Percentiles rank a stretch among this genome's conserved stretches.
These are phyloP conservation scores for Oncopodura yosiiana DNA, from an alignment of 1,140 invertebrate species.

Conservation along the genomic window DNA sequence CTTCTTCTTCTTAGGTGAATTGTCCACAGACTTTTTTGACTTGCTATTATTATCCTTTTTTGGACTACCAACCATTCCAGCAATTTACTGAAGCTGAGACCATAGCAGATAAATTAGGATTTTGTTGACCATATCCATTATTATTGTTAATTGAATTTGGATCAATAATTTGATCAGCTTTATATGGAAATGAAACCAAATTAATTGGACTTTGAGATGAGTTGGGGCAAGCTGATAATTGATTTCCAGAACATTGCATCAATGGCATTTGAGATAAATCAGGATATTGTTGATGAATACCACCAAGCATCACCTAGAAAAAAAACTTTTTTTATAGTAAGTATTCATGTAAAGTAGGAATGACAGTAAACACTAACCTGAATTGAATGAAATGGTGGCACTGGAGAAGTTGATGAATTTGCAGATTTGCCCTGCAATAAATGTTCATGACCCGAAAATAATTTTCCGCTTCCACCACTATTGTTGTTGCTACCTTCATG, in stretches of 20 bases:
- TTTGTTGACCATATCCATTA: slow-evolving; percentile 9
- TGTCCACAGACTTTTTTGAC: slow-evolving; percentile 68
- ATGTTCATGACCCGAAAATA: slow-evolving; percentile 1
- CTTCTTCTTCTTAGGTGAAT: slow-evolving; percentile 86
- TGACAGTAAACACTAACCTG: slow-evolving; percentile 21
- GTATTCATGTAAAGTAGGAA: no score
- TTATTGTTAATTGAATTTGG: not conserved
- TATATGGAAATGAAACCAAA: slow-evolving; percentile 26
- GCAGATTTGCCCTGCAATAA: slow-evolving; percentile 1
- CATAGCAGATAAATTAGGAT: no score
- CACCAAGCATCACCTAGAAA: slow-evolving; percentile 31
- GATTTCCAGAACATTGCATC: slow-evolving; percentile 4
- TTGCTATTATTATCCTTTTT: slow-evolving; percentile 36
- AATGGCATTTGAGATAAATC: slow-evolving; percentile 28
- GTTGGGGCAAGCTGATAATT: slow-evolving; percentile 21
- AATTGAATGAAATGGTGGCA: slow-evolving; percentile 31
- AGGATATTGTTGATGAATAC: slow-evolving; percentile 27
- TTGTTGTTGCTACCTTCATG: slow-evolving; percentile 25
- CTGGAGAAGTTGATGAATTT: slow-evolving; percentile 1
- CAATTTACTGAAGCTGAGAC: not conserved
- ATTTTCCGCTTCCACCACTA: no score
- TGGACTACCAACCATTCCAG: not conserved
- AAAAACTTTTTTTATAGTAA: not conserved
- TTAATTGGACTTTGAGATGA: slow-evolving; percentile 28
- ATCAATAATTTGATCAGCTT: slow-evolving; percentile 20